Conservation (phyloP, 2,113 vertebrate species). For the Origma solitaria region DNA sequence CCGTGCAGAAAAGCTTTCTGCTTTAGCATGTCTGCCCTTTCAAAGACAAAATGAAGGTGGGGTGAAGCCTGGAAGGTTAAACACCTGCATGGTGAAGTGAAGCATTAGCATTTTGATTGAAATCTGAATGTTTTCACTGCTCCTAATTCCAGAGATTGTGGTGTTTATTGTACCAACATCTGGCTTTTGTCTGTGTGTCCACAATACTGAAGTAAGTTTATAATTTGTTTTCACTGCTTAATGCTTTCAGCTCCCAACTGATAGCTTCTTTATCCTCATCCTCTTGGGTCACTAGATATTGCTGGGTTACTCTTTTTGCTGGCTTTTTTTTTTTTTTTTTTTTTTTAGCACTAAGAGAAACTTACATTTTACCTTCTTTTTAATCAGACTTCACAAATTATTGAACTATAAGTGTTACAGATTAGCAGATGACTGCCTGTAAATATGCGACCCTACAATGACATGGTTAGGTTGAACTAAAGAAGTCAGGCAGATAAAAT, state of each 20-base stretch:
- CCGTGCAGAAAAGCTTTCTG: background rate
- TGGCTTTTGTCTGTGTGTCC: conserved; percentile 24
- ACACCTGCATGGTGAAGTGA: background rate
- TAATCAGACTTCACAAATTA: background rate
- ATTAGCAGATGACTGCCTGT: background rate
- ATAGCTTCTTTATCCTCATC: background rate
- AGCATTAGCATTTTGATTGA: background rate
- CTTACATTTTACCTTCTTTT: background rate
- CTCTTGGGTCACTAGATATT: background rate
- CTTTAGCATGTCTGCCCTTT: background rate
- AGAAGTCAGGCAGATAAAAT: background rate
- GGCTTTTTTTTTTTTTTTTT: background rate
- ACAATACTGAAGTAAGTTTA: background rate
- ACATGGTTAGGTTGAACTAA: background rate
- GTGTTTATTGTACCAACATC: conserved; percentile 9
- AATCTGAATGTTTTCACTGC: background rate
- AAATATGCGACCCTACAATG: background rate
- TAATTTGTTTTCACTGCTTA: background rate
- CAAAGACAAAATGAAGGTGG: background rate
- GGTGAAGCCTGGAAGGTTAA: background rate
- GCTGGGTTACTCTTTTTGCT: background rate
- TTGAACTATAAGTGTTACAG: background rate
- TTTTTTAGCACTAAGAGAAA: background rate
- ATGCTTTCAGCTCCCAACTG: background rate
- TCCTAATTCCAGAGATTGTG: background rate